phyloP scores from a whole-genome alignment of 2,888 invertebrate species.

The Chesias legatella region DNA sequence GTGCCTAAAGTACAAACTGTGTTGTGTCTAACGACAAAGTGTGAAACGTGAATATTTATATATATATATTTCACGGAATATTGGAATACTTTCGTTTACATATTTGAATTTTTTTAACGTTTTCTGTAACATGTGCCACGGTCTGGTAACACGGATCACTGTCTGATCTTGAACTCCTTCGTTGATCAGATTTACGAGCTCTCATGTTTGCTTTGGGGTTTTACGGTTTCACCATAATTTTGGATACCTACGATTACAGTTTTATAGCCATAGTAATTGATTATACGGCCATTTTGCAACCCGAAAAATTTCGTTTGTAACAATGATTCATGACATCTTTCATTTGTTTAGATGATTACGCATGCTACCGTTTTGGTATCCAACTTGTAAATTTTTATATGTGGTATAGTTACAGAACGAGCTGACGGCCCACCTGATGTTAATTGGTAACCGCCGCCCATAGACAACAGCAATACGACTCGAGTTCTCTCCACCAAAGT shows the following conservation, averaged over 20 bases:
- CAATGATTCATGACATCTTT: constrained; percentile 16
- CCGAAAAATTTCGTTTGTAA: constrained; percentile 36
- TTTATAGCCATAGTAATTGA: constrained; percentile 53
- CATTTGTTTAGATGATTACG: not conserved
- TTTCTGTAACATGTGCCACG: too few relatives aligned
- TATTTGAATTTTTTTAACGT: too few relatives aligned
- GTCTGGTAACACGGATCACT: constrained; percentile 35
- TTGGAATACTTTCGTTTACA: too few relatives aligned
- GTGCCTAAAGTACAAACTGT: not conserved
- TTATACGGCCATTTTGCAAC: constrained; percentile 41
- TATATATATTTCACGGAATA: too few relatives aligned
- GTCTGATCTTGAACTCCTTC: constrained; percentile 69
- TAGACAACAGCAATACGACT: too few relatives aligned
- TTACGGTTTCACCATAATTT: constrained; percentile 69
- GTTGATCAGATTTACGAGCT: constrained; percentile 72
- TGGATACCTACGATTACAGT: constrained; percentile 55
- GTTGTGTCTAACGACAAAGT: not conserved
- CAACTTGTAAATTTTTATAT: too few relatives aligned
- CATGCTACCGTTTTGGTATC: too few relatives aligned
- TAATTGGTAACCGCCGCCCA: too few relatives aligned
- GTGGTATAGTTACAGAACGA: too few relatives aligned
- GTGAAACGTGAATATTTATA: constrained; percentile 4
- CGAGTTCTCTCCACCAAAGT: too few relatives aligned
- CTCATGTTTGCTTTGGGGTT: constrained; percentile 60
- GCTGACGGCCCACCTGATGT: too few relatives aligned